These are phyloP conservation scores for roundworm (Caenorhabditis elegans) DNA, from an alignment of 1,140 invertebrate species.

Conservation along the genomic window WBcel235 BX284602.5:10774501-10775000, in stretches of 20 bases:
- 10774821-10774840: not conserved
- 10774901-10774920: not conserved
- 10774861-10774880: not conserved
- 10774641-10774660: too few relatives aligned
- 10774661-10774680: too few relatives aligned
- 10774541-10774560: not conserved
- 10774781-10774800: too few relatives aligned
- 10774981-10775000: too few relatives aligned
- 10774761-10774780: not conserved
- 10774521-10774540: not conserved
- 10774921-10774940: not conserved
- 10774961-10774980: not conserved
- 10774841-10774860: too few relatives aligned
- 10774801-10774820: not conserved
- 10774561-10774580: conserved; percentile 7
- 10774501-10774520: not conserved
- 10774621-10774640: too few relatives aligned
- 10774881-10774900: not conserved
- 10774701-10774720: not conserved
- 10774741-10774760: too few relatives aligned
- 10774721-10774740: too few relatives aligned
- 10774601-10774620: too few relatives aligned
- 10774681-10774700: too few relatives aligned
- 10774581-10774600: not conserved
- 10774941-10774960: not conserved